A percentile compares a stretch with the other conserved stretches of the same genome.
Evolutionary conservation across 2,113 vertebrate genomes (phyloP).

Genomic region (Dicrurus megarhynchus): DNA sequence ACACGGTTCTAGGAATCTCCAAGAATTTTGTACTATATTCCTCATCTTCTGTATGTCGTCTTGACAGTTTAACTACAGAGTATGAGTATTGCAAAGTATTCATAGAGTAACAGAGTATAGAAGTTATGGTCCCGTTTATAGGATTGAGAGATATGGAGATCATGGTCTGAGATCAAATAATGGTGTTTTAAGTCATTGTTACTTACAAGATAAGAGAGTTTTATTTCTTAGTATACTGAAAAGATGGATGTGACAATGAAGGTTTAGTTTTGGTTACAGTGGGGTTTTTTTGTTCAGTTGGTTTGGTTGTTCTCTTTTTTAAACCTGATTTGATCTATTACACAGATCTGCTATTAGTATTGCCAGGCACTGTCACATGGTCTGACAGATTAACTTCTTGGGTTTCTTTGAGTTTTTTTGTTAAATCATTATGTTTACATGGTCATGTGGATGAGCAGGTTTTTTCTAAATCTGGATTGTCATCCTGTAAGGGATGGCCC

Average conservation of each 20-base stretch:
- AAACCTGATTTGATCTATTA: not conserved
- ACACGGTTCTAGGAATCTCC: not conserved
- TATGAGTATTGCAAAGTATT: not conserved
- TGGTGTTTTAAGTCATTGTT: not conserved
- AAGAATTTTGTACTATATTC: not conserved
- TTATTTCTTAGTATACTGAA: not conserved
- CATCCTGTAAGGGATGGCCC: not conserved
- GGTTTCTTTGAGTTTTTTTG: not conserved
- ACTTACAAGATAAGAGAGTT: not conserved
- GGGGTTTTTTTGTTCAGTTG: fast-evolving
- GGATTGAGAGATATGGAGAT: not conserved
- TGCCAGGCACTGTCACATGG: not conserved
- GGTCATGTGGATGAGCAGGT: not conserved
- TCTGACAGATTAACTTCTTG: not conserved
- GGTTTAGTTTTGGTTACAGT: not conserved
- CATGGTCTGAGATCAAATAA: not conserved
- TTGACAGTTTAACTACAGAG: not conserved
- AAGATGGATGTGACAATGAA: not conserved
- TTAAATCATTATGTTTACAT: not conserved
- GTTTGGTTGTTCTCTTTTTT: not conserved
- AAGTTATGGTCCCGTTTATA: not conserved
- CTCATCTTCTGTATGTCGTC: not conserved
- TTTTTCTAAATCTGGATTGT: not conserved
- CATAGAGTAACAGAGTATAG: not conserved
- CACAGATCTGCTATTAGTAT: not conserved